These are phyloP conservation scores for Zenarchopterus dispar DNA, from an alignment of 2,797 vertebrate species.

Conservation along the genomic window DNA sequence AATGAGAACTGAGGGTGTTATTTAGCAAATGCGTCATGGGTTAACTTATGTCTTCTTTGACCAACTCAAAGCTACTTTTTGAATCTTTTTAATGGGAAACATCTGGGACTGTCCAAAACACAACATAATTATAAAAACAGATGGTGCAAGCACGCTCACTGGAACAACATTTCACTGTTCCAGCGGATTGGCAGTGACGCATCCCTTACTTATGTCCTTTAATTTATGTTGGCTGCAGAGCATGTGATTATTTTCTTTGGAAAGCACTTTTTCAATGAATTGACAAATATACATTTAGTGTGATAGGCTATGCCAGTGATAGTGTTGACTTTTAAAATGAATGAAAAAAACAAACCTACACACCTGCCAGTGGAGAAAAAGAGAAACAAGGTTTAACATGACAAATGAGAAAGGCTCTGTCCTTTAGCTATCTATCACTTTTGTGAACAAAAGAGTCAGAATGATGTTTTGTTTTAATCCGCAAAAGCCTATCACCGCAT, in stretches of 20 bases:
- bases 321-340: conserved; percentile 1
- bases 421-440: conserved; percentile 12
- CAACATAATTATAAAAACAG: conserved; percentile 30
- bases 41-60: neutral
- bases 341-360: neutral
- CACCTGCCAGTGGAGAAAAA: neutral
- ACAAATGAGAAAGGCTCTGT: conserved; percentile 2
- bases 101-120: conserved; percentile 23
- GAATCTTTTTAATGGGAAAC: neutral
- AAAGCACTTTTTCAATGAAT: conserved; percentile 9
- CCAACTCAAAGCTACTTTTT: conserved; percentile 1
- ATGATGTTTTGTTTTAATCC: neutral
- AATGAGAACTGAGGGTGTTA: neutral
- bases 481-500: conserved; percentile 6
- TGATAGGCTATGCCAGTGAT: neutral
- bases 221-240: conserved; percentile 4
- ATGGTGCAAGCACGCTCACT: conserved; percentile 18
- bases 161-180: conserved; percentile 17
- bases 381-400: neutral
- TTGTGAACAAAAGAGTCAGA: conserved; percentile 7
- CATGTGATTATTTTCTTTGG: conserved; percentile 6
- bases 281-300: conserved; percentile 3
- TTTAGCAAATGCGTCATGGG: neutral
- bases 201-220: conserved; percentile 4
- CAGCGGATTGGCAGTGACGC: conserved; percentile 12